These are phyloP conservation scores for Arbacia lixula DNA, from an alignment of 53 echinoderm and acorn worm genomes.

Conservation along the genomic window DNA sequence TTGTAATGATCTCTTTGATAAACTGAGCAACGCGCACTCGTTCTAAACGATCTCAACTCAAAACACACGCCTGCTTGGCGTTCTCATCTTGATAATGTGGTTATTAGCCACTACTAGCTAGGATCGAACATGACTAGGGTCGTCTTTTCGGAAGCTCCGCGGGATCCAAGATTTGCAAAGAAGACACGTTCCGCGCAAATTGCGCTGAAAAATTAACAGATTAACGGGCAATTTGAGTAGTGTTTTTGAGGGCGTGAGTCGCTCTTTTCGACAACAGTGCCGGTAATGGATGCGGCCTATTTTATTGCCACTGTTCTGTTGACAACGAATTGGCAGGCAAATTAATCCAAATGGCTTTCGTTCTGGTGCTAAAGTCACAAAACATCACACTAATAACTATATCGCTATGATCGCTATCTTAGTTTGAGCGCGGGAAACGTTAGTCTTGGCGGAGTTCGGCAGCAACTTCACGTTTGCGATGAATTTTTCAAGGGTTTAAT, in stretches of 20 bases:
- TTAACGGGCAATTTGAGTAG: constrained; percentile 16
- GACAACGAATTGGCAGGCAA: constrained; percentile 1
- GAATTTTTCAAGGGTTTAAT: constrained; percentile 38
- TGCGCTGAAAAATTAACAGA: constrained; percentile 19
- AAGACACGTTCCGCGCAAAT: constrained; percentile 17
- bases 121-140: not conserved
- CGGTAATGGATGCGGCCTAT: constrained; percentile 29
- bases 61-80: too few species aligned
- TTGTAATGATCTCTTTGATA: too few species aligned
- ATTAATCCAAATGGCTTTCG: constrained; percentile 30
- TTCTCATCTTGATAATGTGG: too few species aligned
- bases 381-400: constrained; percentile 35
- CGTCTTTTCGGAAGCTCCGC: not conserved
- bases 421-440: not conserved
- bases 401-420: too few species aligned
- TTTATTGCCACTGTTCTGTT: constrained; percentile 18
- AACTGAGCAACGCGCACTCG: too few species aligned
- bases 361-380: constrained; percentile 24
- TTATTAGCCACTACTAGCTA: not conserved
- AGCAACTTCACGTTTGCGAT: constrained; percentile 20
- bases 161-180: constrained; percentile 23
- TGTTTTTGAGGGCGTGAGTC: too few species aligned
- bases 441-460: not conserved
- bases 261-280: not conserved
- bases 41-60: too few species aligned